Evolutionary conservation across 2,797 vertebrate species (phyloP), one percentile per base, ranked within the genome.

Genomic region (Sebastes iracundus): DNA sequence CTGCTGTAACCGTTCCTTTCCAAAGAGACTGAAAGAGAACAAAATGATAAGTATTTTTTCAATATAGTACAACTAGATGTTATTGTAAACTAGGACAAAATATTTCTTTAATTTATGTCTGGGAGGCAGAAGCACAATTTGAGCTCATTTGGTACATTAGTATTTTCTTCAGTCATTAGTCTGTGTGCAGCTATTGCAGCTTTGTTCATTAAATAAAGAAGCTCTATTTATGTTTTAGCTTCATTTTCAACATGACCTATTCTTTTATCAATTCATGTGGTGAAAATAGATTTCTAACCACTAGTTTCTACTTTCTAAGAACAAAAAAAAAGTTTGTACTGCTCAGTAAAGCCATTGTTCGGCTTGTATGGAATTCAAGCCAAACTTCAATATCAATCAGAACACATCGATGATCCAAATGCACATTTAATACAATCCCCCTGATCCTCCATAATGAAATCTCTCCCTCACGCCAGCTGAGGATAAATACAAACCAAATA

Each of bases 361-460:
- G 4, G 33, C 38, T 75, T 72, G 83, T 38, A 22, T 32, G 7
- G 14, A 18, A 64, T 64, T 80, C 12, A 25, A 79, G 79, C 71
- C 84, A 82, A 81, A 84, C 76, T 79, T 84, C 32, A 25, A 77
- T 63, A 84, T 82, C 66, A 66, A 58, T 66, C 58, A 69, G 61
- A 67, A 77, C 38, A 58, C 80, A 74, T 75, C 77, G 75, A 52
- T 82, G 71, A 91, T 89, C 91, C 90, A 88, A 90, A 87, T 1
- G 72, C 80, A 89, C 72, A 87, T 89, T 76, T 77, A 58, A 84
- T 61, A 84, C 83, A 88, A 90, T 88, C 86, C 82, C 76, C 72
- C 78, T 91, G 88, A 94, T 91, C 89, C 87, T 61, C 61, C 55
- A 22, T 83, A 84, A 93, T 89, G 86, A 93, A 88, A 82, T 85